Evolutionary conservation across 2,113 vertebrate genomes (phyloP).

Genomic region (Polyodon spathula): DNA sequence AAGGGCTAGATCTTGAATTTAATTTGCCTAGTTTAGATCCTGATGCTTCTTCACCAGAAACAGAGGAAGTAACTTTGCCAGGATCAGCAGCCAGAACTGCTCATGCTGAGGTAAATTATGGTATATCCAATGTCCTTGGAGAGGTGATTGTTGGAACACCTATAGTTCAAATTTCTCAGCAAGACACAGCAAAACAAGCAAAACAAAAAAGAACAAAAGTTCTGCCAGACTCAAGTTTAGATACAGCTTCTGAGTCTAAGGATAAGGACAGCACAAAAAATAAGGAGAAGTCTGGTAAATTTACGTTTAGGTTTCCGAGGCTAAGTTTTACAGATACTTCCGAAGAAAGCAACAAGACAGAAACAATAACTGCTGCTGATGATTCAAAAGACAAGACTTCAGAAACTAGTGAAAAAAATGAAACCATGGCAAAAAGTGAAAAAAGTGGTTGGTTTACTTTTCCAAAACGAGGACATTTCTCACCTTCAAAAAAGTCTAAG

Average conservation of each 20-base stretch:
- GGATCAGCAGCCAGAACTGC: too few relatives aligned
- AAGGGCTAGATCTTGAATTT: too few relatives aligned
- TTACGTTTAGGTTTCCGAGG: constrained; percentile 25
- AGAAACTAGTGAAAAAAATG: constrained; percentile 22
- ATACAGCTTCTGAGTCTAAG: constrained; percentile 14
- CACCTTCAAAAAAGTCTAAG: constrained; percentile 41
- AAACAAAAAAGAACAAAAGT: constrained; percentile 34
- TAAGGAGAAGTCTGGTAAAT: constrained; percentile 13
- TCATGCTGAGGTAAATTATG: too few relatives aligned
- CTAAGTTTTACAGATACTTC: constrained; percentile 22
- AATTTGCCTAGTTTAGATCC: too few relatives aligned
- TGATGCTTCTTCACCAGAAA: too few relatives aligned
- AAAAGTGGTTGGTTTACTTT: constrained; percentile 51
- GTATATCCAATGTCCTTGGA: too few relatives aligned
- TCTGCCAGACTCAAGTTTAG: constrained; percentile 12
- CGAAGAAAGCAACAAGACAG: constrained; percentile 16
- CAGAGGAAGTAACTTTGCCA: too few relatives aligned
- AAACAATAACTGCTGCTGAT: neutral
- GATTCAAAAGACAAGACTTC: constrained; percentile 19
- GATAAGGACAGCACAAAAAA: constrained; percentile 18
- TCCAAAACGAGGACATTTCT: constrained; percentile 45
- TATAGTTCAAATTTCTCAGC: constrained; percentile 38
- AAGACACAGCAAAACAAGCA: constrained; percentile 40
- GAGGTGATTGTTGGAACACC: too few relatives aligned
- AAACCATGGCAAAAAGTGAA: constrained; percentile 34